Evolutionary conservation across 2,888 invertebrate species (phyloP).

Genomic region (Gortyna flavago): DNA sequence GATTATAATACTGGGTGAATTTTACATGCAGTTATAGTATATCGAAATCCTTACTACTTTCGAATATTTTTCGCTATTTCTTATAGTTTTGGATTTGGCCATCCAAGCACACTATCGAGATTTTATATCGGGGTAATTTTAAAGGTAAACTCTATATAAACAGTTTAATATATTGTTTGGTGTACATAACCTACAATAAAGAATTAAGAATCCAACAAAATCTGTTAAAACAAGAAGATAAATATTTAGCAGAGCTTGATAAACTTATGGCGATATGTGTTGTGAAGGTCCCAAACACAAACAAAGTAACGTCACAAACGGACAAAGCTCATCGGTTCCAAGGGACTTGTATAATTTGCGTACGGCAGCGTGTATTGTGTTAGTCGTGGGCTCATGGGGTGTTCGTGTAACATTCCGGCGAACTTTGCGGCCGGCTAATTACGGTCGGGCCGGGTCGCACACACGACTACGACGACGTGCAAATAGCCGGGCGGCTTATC

Average conservation of each 20-base stretch:
- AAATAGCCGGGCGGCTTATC: slow-evolving; percentile 81
- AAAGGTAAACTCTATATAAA: background rate
- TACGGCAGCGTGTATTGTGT: slow-evolving; percentile 71
- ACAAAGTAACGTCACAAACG: slow-evolving; percentile 67
- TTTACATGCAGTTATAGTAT: background rate
- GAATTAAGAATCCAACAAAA: background rate
- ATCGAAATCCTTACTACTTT: background rate
- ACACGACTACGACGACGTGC: slow-evolving; percentile 77
- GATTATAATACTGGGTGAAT: background rate
- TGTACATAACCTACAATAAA: background rate
- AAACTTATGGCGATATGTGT: slow-evolving; percentile 6
- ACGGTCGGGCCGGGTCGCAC: slow-evolving; percentile 76
- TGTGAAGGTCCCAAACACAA: slow-evolving; percentile 21
- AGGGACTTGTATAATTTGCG: slow-evolving; percentile 59
- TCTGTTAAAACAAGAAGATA: background rate
- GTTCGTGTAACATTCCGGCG: slow-evolving; percentile 78
- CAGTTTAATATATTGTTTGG: background rate
- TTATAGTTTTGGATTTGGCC: background rate
- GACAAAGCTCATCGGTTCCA: slow-evolving; percentile 65
- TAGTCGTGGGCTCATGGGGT: slow-evolving; percentile 66
- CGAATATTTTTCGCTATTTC: background rate
- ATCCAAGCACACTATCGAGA: background rate
- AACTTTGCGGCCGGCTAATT: slow-evolving; percentile 86
- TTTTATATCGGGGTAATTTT: background rate
- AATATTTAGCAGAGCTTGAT: background rate